phyloP scores from a whole-genome alignment of 2,888 invertebrate genomes.

The Andrena haemorrhoa region DNA sequence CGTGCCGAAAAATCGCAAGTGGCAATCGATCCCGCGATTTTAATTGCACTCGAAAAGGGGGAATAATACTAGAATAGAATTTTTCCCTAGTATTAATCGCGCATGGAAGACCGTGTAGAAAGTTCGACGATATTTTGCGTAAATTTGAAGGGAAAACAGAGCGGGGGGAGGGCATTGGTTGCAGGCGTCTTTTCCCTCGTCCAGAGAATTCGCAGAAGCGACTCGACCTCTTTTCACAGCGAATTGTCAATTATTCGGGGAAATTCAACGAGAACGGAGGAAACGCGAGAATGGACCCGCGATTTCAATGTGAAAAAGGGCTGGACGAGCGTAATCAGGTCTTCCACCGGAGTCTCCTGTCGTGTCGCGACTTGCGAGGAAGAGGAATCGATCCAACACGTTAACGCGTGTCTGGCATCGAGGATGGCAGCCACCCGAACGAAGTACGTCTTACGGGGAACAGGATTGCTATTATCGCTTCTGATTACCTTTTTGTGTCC shows the following conservation, averaged over 20 bases:
- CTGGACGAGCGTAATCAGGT: constrained; percentile 29
- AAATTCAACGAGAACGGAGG: neutral
- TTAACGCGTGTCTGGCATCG: constrained; percentile 76
- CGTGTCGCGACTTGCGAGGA: constrained; percentile 72
- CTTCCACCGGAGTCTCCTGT: constrained; percentile 35
- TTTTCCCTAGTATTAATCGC: neutral
- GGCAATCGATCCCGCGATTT: constrained; percentile 38
- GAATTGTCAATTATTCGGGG: constrained; percentile 5
- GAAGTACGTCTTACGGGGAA: neutral
- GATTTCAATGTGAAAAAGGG: neutral
- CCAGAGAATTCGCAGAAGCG: constrained; percentile 46
- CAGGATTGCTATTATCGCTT: neutral
- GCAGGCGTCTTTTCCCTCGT: constrained; percentile 39
- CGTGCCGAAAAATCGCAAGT: constrained; percentile 8
- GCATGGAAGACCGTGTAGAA: neutral
- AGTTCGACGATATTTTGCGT: neutral
- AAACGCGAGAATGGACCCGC: neutral
- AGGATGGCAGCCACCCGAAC: constrained; percentile 57
- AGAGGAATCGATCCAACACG: constrained; percentile 82
- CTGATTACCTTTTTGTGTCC: constrained; percentile 69
- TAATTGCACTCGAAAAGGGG: constrained; percentile 27
- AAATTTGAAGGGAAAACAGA: constrained; percentile 19
- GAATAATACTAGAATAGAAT: neutral
- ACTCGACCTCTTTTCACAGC: constrained; percentile 23
- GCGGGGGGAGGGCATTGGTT: constrained; percentile 1